These are phyloP conservation scores for Drosophila nikananu DNA, from an alignment of 1,140 invertebrate genomes.

Conservation along the genomic window DNA sequence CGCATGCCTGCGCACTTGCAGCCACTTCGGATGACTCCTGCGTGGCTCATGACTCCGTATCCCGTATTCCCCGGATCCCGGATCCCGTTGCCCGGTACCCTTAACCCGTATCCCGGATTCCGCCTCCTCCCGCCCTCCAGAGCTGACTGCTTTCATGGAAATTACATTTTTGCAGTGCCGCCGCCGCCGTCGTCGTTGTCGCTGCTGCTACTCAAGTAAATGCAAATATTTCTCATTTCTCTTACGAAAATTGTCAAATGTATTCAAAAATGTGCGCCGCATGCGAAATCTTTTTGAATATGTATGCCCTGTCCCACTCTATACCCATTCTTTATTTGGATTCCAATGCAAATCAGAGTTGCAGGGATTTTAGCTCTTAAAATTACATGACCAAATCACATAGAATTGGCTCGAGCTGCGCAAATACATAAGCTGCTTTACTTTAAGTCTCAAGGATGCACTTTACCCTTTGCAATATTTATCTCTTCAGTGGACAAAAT, in stretches of 20 bases:
- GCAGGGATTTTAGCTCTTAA: conserved; percentile 49
- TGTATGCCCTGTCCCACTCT: conserved; percentile 47
- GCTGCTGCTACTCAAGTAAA: conserved; percentile 80
- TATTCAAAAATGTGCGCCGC: conserved; percentile 83
- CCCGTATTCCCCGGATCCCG: conserved; percentile 2
- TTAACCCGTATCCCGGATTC: conserved; percentile 5
- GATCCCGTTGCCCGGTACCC: not conserved
- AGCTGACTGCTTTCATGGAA: conserved; percentile 75
- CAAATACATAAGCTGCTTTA: not conserved
- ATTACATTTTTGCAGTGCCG: conserved; percentile 81
- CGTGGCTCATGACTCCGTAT: conserved; percentile 42
- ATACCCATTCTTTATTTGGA: conserved; percentile 38
- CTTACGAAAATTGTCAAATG: conserved; percentile 81
- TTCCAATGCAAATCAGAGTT: conserved; percentile 39
- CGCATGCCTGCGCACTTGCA: conserved; percentile 74
- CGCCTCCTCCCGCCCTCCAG: conserved; percentile 8
- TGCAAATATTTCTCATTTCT: conserved; percentile 84
- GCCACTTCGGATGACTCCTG: conserved; percentile 63
- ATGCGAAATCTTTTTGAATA: conserved; percentile 82
- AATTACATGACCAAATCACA: conserved; percentile 43
- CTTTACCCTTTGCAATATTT: not conserved
- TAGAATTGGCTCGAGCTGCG: conserved; percentile 29
- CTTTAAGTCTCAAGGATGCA: not conserved
- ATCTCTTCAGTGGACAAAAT: not conserved
- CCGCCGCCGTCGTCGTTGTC: conserved; percentile 28